Base-by-base conservation (phyloP, 2,797 vertebrate species). In the Brachyalestes nurse region DNA sequence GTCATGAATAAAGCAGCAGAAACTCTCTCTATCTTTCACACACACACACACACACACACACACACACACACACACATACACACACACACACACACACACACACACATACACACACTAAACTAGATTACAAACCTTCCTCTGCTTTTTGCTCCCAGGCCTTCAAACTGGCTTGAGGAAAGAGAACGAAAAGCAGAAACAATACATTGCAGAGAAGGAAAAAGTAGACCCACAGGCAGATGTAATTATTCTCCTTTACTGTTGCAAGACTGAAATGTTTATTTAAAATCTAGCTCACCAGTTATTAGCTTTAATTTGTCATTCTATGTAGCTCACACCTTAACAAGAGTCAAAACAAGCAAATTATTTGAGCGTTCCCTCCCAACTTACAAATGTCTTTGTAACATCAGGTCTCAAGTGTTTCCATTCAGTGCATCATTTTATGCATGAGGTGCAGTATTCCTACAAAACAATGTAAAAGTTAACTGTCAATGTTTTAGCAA, bases 1-100 rank as follows among this genome's bases (percentile, higher is more conserved):
- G 72, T 58, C 53, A 23, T 58, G 51, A 72, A 57, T 72, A 40
- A 55, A 58, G 71, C 71, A 38, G 51, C 10, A n/a, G 49, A 57
- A 47, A 40, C 76, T 58, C 55, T 47, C 77, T 71, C 45, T 55
- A 1, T 25, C 67, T 51, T 38, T 70, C 76, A 9, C 51, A 69
- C 19, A 42, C 38, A 10, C 65, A 28, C 14, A 19, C n/a, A 17
- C 23, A 53, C 25, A 12, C 45, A 23, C 62, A 23, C 19, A 40
- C 47, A 40, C 12, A 14, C 45, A 6, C 45, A 16, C 21, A 3
- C 64, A 4, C 34, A 42, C 38, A 34, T 25, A 25, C 21, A 10
- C 58, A 19, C 53, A 2, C 17, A 55, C 53, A 55, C 53, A 55
- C 53, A 55, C 53, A 55, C 53, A 19, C 53, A 28, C 28, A 28